Conservation (phyloP, 1,140 invertebrate species). For the Brachionus rubens region DNA sequence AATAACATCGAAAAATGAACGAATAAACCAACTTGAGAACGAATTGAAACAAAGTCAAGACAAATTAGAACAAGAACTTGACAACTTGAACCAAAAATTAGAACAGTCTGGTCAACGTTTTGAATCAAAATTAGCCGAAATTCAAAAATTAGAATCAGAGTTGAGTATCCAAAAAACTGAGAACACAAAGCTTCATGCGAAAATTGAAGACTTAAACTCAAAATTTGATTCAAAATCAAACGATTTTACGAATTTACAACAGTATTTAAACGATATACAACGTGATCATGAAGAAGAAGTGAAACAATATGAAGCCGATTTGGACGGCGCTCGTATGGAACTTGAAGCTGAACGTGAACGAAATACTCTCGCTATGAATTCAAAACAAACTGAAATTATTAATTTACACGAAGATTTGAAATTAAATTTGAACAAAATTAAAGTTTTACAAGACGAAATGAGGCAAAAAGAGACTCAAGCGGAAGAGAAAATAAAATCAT, state of each 20-base stretch:
- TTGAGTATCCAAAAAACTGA: conserved; percentile 2
- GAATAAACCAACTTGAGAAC: background rate
- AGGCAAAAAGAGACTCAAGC: background rate
- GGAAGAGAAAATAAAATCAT: conserved; percentile 6
- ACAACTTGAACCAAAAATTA: conserved; percentile 6
- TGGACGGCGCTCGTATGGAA: background rate
- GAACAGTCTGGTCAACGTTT: background rate
- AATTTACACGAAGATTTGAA: background rate
- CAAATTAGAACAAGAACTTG: background rate
- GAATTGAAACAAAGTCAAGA: background rate
- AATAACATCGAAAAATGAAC: background rate
- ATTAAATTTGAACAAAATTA: conserved; percentile 8
- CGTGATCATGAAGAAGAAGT: conserved; percentile 16
- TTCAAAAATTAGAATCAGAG: background rate
- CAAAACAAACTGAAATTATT: conserved; percentile 12
- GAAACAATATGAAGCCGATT: conserved; percentile 38
- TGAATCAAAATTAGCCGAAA: background rate
- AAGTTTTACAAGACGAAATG: background rate
- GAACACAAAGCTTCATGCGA: background rate
- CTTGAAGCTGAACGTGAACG: conserved; percentile 1
- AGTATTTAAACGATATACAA: conserved; percentile 37
- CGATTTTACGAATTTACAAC: conserved; percentile 32
- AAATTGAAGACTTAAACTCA: background rate
- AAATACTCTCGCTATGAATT: background rate
- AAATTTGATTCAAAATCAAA: conserved; percentile 22